These are phyloP conservation scores for Ophthalmolycus amberensis DNA, from an alignment of 2,113 vertebrate species.

Conservation along the genomic window DNA sequence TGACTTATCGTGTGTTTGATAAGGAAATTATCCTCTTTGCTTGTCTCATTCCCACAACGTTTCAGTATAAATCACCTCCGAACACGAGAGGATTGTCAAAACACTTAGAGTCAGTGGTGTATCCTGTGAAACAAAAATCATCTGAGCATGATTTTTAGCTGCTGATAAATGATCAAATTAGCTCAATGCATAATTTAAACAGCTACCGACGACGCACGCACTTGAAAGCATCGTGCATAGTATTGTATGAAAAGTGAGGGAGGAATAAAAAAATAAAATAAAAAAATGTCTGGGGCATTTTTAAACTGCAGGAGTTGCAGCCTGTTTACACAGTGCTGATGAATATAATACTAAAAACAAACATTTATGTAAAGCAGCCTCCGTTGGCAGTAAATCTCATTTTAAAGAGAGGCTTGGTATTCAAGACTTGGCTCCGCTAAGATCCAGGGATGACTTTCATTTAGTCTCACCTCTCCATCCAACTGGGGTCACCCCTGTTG, in stretches of 20 bases:
- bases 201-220: background rate
- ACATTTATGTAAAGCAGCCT: slow-evolving; percentile 59
- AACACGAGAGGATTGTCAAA: slow-evolving; percentile 66
- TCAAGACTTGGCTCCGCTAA: slow-evolving; percentile 68
- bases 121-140: slow-evolving; percentile 14
- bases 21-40: slow-evolving; percentile 91
- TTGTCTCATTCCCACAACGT: slow-evolving; percentile 86
- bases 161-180: background rate
- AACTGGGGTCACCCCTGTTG: slow-evolving; percentile 82
- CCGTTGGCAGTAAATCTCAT: slow-evolving; percentile 55
- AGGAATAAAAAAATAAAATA: background rate
- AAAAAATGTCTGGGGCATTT: slow-evolving; percentile 10
- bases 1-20: slow-evolving; percentile 90
- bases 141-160: slow-evolving; percentile 31
- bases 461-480: slow-evolving; percentile 79
- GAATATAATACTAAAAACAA: slow-evolving; percentile 52
- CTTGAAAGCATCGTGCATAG: background rate
- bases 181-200: background rate
- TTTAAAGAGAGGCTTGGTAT: slow-evolving; percentile 50
- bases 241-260: background rate
- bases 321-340: slow-evolving; percentile 52
- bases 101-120: background rate
- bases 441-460: slow-evolving; percentile 80
- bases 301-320: slow-evolving; percentile 19
- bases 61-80: slow-evolving; percentile 88